These are phyloP conservation scores for Danio albolineatus DNA, from an alignment of 2,797 vertebrate genomes.

Conservation along the genomic window DNA sequence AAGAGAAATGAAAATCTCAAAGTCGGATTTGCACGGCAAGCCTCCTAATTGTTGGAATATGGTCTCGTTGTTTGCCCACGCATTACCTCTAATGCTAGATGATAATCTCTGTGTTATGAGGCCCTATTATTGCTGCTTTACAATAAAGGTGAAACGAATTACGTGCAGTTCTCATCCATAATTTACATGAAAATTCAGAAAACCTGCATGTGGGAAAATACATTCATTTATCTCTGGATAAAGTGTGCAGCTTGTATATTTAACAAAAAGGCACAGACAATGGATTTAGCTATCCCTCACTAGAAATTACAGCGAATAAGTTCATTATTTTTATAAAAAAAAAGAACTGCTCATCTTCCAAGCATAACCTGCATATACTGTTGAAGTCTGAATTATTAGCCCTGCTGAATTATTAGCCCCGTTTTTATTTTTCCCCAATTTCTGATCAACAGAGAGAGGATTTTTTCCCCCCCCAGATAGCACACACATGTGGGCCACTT, in stretches of 20 bases:
- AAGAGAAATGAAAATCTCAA: constrained; percentile 38
- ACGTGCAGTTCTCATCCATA: constrained; percentile 13
- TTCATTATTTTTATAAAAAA: constrained; percentile 1
- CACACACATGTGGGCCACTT: too few relatives aligned
- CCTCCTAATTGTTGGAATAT: constrained; percentile 32
- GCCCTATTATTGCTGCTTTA: not conserved
- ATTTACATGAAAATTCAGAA: constrained; percentile 16
- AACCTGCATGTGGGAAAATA: not conserved
- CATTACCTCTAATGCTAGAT: constrained; percentile 32
- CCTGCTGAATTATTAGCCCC: too few relatives aligned
- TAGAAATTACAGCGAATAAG: not conserved
- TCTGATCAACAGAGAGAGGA: too few relatives aligned
- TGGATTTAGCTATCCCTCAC: not conserved
- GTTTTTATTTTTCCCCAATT: too few relatives aligned
- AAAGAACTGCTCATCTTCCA: not conserved
- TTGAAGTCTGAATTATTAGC: too few relatives aligned
- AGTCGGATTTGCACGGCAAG: constrained; percentile 12
- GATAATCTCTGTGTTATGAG: constrained; percentile 20
- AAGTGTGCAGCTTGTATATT: not conserved
- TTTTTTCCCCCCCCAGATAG: too few relatives aligned
- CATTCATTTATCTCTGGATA: constrained; percentile 7
- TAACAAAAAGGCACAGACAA: not conserved
- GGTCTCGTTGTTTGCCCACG: constrained; percentile 19
- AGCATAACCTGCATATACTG: not conserved
- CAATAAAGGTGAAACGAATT: constrained; percentile 23